These are phyloP conservation scores for Potamarius usumacintae DNA, from an alignment of 2,113 vertebrate species.

Conservation along the genomic window DNA sequence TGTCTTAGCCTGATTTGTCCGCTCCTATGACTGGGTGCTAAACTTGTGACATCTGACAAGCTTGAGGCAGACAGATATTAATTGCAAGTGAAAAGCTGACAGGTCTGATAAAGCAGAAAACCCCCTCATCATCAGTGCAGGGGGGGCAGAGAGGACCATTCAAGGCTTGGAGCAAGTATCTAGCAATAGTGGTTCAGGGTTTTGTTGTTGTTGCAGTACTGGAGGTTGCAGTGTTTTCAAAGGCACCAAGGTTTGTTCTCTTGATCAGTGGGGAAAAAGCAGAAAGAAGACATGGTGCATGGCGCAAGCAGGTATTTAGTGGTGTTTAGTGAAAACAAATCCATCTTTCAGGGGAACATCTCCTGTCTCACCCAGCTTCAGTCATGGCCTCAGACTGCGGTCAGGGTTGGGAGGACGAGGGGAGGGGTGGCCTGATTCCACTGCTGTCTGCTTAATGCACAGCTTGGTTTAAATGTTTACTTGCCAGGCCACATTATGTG, in stretches of 20 bases:
- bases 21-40: conserved; percentile 75
- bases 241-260: not conserved
- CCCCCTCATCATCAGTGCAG: conserved; percentile 60
- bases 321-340: conserved; percentile 57
- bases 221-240: not conserved
- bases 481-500: conserved; percentile 68
- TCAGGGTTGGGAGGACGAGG: conserved; percentile 40
- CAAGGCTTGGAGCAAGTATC: conserved; percentile 62
- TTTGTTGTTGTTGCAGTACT: conserved; percentile 32
- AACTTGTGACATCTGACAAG: conserved; percentile 76
- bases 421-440: conserved; percentile 53
- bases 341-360: conserved; percentile 67
- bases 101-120: conserved; percentile 66
- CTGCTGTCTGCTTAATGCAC: conserved; percentile 57
- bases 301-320: conserved; percentile 24
- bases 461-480: conserved; percentile 66
- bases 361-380: conserved; percentile 64
- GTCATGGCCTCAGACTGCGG: conserved; percentile 57
- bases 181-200: conserved; percentile 43
- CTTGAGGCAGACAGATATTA: conserved; percentile 70
- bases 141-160: conserved; percentile 58
- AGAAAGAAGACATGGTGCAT: not conserved
- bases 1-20: conserved; percentile 76
- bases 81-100: conserved; percentile 79
- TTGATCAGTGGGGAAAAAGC: not conserved